Percentiles rank a stretch among this genome's conserved stretches.
phyloP scores from a whole-genome alignment of 2,113 vertebrate genomes.

The Tetrao urogallus region DNA sequence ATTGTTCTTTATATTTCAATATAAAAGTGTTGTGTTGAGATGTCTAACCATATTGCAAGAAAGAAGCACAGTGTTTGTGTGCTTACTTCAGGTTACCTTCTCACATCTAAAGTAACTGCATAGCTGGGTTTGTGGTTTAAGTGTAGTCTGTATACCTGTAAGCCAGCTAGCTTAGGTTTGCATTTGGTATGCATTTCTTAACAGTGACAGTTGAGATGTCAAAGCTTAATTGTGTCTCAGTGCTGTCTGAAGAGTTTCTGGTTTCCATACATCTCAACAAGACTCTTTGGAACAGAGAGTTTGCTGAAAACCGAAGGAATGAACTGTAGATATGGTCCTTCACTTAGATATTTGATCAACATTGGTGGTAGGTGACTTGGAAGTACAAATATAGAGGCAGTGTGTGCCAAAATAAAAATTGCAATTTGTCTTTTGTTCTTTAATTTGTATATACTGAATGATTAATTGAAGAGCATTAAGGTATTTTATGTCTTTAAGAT shows the following conservation, averaged over 20 bases:
- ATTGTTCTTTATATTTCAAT: background rate
- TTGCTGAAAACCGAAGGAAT: background rate
- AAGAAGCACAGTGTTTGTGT: background rate
- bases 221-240: background rate
- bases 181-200: background rate
- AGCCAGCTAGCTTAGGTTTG: background rate
- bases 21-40: background rate
- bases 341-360: background rate
- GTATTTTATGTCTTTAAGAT: background rate
- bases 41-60: background rate
- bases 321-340: background rate
- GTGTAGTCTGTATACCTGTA: background rate
- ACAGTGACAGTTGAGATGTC: background rate
- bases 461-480: background rate
- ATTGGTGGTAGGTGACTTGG: background rate
- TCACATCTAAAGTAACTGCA: background rate
- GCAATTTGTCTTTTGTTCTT: background rate
- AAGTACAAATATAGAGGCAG: background rate
- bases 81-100: slow-evolving; percentile 10
- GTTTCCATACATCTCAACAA: background rate
- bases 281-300: background rate
- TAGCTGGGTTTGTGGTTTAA: background rate
- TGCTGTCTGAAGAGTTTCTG: background rate
- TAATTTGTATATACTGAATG: background rate
- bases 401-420: background rate